Evolutionary conservation across 2,113 vertebrate genomes (phyloP).

Genomic region (Tachysurus fulvidraco): DNA sequence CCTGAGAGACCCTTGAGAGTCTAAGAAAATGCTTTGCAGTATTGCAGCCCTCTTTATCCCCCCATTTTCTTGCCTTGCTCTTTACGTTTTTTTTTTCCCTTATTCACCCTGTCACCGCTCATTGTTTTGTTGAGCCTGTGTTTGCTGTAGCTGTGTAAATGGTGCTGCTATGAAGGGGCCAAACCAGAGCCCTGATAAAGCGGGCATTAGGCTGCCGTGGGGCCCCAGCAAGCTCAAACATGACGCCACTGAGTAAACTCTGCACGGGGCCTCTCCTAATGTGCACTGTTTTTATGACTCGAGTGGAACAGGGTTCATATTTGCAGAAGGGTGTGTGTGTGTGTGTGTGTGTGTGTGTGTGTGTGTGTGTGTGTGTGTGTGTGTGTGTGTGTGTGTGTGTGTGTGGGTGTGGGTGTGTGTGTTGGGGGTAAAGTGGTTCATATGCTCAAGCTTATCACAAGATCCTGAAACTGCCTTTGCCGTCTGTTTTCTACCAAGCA

Average conservation of each 20-base stretch:
- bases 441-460: constrained; percentile 66
- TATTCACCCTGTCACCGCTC: constrained; percentile 34
- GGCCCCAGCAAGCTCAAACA: constrained; percentile 72
- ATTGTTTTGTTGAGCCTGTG: constrained; percentile 59
- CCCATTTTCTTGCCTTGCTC: background rate
- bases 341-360: too few relatives aligned
- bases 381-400: too few relatives aligned
- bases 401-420: too few relatives aligned
- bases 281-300: constrained; percentile 70
- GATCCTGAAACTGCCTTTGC: constrained; percentile 55
- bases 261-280: constrained; percentile 63
- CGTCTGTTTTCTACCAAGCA: constrained; percentile 52
- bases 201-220: constrained; percentile 63
- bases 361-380: constrained; percentile 28
- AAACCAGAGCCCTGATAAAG: constrained; percentile 62
- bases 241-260: constrained; percentile 77
- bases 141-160: constrained; percentile 65
- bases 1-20: background rate
- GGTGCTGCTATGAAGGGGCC: constrained; percentile 25
- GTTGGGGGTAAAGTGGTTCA: constrained; percentile 64
- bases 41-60: background rate
- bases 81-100: background rate
- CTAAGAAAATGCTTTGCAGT: background rate
- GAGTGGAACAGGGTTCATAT: constrained; percentile 60
- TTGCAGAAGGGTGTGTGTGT: constrained; percentile 45